Base-by-base conservation (phyloP, 2,797 vertebrate species). In the Paramormyrops hopkinsi region DNA sequence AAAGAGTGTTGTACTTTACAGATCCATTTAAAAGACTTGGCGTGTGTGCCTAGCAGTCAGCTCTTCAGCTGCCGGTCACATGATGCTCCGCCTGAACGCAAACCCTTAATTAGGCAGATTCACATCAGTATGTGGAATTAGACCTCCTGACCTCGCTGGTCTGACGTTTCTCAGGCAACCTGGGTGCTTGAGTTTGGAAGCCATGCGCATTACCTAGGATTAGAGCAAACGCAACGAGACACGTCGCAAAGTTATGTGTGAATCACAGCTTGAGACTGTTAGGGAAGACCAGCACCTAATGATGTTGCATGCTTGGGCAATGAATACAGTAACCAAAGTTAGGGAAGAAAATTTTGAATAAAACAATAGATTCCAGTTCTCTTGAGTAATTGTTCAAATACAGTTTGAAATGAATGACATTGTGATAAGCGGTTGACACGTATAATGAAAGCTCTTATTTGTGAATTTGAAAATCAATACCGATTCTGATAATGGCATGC, bases 141-240 rank as follows among this genome's bases (percentile, higher is more conserved):
- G 50, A 25, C 22, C 48, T 86, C 22, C 14, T 41, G 79, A 76
- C 37, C 41, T 6, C 14, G 73, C 53, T 50, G 76, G 37, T 51
- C 22, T 89, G 69, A 88, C 9, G 46, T 59, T 84, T 46, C 41
- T 33, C 69, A 11, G 53, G 89, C 53, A 83, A 83, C 54, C 53
- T 11, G 37, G 12, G n/a, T 19, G 65, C 50, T 41, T 14, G 19
- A 8, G 85, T 83, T 85, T 83, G 59, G 56, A 86, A 88, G 56
- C 44, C 7, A 84, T 50, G 44, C 53, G 4, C 11, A 50, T 88
- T 84, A 88, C 5, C 53, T 12, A 37, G 54, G 54, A 65, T 90
- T 90, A 59, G 7, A 22, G 33, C 51, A 51, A 84, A 88, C 82
- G 19, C 76, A 82, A 90, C 4, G 54, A 14, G 44, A 85, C 17